Evolutionary conservation across 2,888 invertebrate species (phyloP).

Genomic region (Strigamia maritima): DNA sequence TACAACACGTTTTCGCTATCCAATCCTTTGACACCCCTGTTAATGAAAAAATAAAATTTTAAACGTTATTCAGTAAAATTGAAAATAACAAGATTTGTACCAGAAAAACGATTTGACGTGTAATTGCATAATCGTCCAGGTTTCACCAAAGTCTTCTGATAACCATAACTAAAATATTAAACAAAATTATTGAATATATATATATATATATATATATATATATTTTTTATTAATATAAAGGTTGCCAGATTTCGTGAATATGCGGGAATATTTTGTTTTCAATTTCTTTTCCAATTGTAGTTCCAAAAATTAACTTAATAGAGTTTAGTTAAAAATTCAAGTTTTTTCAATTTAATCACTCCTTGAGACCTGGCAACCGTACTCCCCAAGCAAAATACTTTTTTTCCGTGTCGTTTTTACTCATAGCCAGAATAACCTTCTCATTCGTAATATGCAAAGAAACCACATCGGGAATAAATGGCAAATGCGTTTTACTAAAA

Average conservation of each 20-base stretch:
- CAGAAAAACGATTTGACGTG: slow-evolving; percentile 77
- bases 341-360: too few relatives aligned
- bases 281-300: too few relatives aligned
- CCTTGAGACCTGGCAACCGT: too few relatives aligned
- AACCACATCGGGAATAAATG: slow-evolving; percentile 74
- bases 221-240: too few relatives aligned
- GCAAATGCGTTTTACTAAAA: slow-evolving; percentile 63
- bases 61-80: neutral
- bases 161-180: slow-evolving; percentile 63
- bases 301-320: too few relatives aligned
- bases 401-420: slow-evolving; percentile 66
- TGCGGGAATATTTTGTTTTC: too few relatives aligned
- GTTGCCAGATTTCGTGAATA: too few relatives aligned
- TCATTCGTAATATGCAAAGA: slow-evolving; percentile 70
- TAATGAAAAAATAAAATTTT: slow-evolving; percentile 36
- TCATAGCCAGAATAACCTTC: slow-evolving; percentile 68
- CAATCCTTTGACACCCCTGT: slow-evolving; percentile 48
- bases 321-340: too few relatives aligned
- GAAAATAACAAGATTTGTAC: slow-evolving; percentile 50
- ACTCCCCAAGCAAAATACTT: too few relatives aligned
- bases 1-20: slow-evolving; percentile 48
- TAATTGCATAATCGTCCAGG: slow-evolving; percentile 66
- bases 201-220: too few relatives aligned
- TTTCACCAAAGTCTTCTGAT: slow-evolving; percentile 70
- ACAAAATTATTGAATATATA: neutral